These are phyloP conservation scores for Peromyscus nudipes DNA, from an alignment of 2,797 vertebrate species.

Conservation along the genomic window DNA sequence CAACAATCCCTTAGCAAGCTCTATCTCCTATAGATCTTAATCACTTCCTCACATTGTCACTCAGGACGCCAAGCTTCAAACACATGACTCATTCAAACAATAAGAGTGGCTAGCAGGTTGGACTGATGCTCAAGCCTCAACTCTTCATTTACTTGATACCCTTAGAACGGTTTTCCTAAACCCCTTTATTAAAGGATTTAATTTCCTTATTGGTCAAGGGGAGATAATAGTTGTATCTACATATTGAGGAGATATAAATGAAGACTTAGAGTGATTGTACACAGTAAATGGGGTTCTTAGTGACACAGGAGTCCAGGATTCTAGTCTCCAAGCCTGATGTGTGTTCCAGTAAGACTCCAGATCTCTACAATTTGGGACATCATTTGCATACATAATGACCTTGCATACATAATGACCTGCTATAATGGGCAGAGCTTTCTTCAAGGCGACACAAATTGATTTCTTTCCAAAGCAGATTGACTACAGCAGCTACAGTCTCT, in stretches of 20 bases:
- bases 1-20: neutral
- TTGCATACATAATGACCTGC: neutral
- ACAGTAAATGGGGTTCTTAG: neutral
- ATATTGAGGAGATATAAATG: conserved; percentile 12
- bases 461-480: conserved; percentile 6
- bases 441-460: neutral
- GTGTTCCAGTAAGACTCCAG: neutral
- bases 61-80: neutral
- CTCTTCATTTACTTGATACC: neutral
- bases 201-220: neutral
- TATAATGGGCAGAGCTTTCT: neutral
- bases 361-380: neutral
- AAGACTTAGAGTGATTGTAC: neutral
- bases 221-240: neutral
- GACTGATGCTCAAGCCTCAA: neutral
- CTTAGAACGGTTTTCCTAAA: neutral
- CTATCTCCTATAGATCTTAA: neutral
- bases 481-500: neutral
- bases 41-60: neutral
- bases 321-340: neutral
- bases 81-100: neutral
- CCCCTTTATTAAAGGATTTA: neutral
- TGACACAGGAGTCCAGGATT: neutral
- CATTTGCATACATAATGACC: neutral
- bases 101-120: neutral